Conservation (phyloP, 2,113 vertebrate genomes). For the Eira barbara region DNA sequence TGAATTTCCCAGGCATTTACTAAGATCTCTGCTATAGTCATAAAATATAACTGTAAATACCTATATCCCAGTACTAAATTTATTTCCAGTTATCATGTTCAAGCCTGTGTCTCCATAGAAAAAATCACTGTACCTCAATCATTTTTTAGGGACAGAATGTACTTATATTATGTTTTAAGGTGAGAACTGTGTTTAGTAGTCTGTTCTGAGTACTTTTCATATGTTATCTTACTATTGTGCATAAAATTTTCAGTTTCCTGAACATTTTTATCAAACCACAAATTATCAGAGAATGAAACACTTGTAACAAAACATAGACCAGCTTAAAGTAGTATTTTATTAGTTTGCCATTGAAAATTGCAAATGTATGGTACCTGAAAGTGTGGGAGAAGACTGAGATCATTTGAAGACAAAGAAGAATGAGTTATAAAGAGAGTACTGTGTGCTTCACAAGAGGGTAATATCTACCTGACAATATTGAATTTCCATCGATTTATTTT, state of each 20-base stretch:
- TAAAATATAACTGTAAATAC: not conserved
- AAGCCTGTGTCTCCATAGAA: not conserved
- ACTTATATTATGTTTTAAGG: not conserved
- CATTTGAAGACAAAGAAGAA: not conserved
- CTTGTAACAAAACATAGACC: not conserved
- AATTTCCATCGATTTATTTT: not conserved
- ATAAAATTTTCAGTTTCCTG: not conserved
- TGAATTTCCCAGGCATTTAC: not conserved
- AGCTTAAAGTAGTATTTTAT: not conserved
- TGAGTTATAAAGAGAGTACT: not conserved
- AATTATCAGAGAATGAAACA: not conserved
- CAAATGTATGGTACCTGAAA: not conserved
- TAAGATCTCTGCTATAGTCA: not conserved
- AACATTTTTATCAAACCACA: not conserved
- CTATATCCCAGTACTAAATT: not conserved
- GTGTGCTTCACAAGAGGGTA: fast-evolving
- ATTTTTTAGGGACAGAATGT: not conserved
- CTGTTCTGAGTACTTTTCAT: not conserved
- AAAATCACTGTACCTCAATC: not conserved
- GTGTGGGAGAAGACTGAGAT: not conserved
- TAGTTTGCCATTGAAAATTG: not conserved
- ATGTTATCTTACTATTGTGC: not conserved
- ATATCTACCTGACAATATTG: not conserved
- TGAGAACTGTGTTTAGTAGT: not conserved
- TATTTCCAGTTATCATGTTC: not conserved